Conservation (phyloP, 1,140 invertebrate genomes). For the Colletes latitarsis region DNA sequence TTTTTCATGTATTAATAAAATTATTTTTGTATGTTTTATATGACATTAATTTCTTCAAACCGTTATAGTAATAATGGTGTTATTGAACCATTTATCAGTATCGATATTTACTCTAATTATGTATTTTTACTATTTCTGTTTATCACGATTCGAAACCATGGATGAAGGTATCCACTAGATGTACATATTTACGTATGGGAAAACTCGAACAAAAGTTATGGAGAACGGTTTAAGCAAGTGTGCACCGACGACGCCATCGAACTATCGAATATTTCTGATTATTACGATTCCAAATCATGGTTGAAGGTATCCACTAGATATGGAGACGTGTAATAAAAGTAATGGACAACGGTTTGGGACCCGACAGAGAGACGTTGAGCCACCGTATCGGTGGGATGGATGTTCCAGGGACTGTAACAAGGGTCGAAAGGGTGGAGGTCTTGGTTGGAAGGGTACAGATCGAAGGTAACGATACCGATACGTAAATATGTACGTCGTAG, state of each 20-base stretch:
- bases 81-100: neutral
- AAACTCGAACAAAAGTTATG: no score
- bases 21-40: slow-evolving; percentile 8
- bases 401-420: neutral
- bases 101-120: neutral
- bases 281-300: no score
- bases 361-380: no score
- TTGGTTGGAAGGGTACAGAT: slow-evolving; percentile 19
- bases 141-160: no score
- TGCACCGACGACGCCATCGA: no score
- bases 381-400: neutral
- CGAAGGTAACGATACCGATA: slow-evolving; percentile 6
- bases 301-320: no score
- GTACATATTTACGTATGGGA: no score
- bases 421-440: slow-evolving; percentile 5
- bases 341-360: no score
- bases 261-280: no score
- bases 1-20: slow-evolving; percentile 24
- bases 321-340: no score
- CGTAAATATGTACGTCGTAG: slow-evolving; percentile 40
- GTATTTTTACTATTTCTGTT: neutral
- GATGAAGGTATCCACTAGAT: no score
- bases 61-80: neutral
- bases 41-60: slow-evolving; percentile 13
- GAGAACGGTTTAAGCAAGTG: no score